These are phyloP conservation scores for Nicator chloris DNA, from an alignment of 2,113 vertebrate species.

Conservation along the genomic window DNA sequence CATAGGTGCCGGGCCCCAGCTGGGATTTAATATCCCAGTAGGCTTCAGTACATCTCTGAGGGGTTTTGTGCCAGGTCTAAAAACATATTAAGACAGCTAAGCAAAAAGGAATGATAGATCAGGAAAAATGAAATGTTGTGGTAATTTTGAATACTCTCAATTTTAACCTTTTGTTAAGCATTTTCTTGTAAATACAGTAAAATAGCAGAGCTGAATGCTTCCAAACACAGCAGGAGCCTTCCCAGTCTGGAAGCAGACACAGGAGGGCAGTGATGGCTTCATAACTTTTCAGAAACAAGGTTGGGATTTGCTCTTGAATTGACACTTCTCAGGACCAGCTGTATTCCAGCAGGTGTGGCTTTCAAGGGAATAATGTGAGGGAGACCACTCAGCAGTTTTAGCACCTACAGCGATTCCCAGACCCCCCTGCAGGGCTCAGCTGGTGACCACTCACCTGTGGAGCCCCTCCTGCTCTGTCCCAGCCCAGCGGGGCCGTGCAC, in stretches of 20 bases:
- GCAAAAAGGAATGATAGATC: background rate
- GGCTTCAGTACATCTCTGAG: background rate
- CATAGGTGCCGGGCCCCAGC: background rate
- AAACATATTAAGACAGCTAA: background rate
- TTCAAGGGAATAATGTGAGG: background rate
- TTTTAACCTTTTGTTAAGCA: background rate
- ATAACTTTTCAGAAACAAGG: background rate
- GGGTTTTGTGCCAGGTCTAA: background rate
- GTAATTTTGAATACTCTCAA: background rate
- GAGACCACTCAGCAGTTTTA: background rate
- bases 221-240: background rate
- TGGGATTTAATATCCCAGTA: background rate
- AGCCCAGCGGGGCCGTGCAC: accelerated
- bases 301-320: background rate
- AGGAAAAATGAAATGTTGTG: background rate
- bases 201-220: background rate
- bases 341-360: background rate
- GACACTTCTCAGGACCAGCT: background rate
- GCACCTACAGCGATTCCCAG: background rate
- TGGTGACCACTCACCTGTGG: background rate
- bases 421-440: background rate
- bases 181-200: background rate
- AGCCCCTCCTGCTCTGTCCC: background rate
- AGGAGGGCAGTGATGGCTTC: background rate
- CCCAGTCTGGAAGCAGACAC: background rate